Evolutionary conservation across 2,888 invertebrate species (phyloP), one percentile per base, ranked within the genome.

Genomic region (Gerris lacustris): DNA sequence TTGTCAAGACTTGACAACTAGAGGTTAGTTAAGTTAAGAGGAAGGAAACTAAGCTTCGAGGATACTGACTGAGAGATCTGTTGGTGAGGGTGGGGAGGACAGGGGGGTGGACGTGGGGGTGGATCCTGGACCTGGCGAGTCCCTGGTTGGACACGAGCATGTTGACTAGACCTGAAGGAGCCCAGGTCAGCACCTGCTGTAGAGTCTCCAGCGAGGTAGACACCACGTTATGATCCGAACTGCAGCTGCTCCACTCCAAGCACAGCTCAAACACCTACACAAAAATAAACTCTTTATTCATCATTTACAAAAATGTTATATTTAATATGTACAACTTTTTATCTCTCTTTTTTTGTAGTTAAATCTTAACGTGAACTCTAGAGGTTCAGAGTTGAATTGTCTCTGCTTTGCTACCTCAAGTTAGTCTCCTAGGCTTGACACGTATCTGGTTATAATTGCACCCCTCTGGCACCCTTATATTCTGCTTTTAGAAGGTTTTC

Each of bases 131-230:
- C 69, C 79, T 78, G 45, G 77, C 77, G 67, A 85, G 80, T 76
- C 80, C 85, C 68, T 80, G 79, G 6, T 80, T 77, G 63, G 84
- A 85, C 43, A 86, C 76, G 17, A 91, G 78, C 1, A 84, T 81
- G 2, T 80, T 78, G 69, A 84, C 81, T 47, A 88, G 82, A 0
- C 82, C 81, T 0, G 83, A 82, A 5, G 84, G 84, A 75, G 79
- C 84, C 77, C 82, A 82, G 75, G 82, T 82, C 6, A 91, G 78
- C 5, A 91, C 78, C 68, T 86, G 85, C 43, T 86, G 85, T 45
- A 92, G 82, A 77, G 86, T 84, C 80, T 97, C 96, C 79, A 96
- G 83, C 18, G 94, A 87, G 1, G 92, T 88, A 78, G 94, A 94
- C 76, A 93, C 88, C 72, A 94, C 86, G 80, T 94, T 94, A 80